Percentiles rank a stretch among this genome's conserved stretches.
Conservation (phyloP, 2,113 vertebrate genomes). For the human (Homo sapiens) region DNA sequence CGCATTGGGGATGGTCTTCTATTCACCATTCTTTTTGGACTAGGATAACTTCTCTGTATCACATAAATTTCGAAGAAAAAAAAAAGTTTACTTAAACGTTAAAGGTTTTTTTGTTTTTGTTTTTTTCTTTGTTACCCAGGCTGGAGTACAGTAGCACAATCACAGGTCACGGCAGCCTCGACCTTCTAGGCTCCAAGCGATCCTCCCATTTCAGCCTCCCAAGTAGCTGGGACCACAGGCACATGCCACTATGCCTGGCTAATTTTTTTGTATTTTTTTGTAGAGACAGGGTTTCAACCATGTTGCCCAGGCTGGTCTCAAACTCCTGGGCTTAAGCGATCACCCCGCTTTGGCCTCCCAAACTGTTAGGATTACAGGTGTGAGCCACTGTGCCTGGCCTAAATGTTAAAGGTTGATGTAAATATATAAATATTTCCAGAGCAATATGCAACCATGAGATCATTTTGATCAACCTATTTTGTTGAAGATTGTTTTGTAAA, state of each 20-base stretch:
- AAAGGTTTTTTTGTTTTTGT: too few species aligned
- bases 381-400: too few species aligned
- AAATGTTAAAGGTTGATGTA: background rate
- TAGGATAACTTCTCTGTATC: background rate
- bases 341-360: background rate
- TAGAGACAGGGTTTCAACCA: background rate
- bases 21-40: background rate
- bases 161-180: too few species aligned
- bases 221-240: too few species aligned
- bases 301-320: background rate
- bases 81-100: background rate
- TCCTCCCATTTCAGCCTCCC: too few species aligned
- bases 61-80: background rate
- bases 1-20: background rate
- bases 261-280: background rate
- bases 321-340: background rate
- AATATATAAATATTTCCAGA: background rate
- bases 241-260: background rate
- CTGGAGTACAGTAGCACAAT: too few species aligned
- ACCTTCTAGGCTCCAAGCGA: too few species aligned
- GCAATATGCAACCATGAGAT: background rate
- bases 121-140: too few species aligned
- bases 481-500: background rate
- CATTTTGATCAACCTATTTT: background rate
- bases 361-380: background rate